These are phyloP conservation scores for Amphilophus citrinellus DNA, from an alignment of 2,113 vertebrate genomes.

Conservation along the genomic window DNA sequence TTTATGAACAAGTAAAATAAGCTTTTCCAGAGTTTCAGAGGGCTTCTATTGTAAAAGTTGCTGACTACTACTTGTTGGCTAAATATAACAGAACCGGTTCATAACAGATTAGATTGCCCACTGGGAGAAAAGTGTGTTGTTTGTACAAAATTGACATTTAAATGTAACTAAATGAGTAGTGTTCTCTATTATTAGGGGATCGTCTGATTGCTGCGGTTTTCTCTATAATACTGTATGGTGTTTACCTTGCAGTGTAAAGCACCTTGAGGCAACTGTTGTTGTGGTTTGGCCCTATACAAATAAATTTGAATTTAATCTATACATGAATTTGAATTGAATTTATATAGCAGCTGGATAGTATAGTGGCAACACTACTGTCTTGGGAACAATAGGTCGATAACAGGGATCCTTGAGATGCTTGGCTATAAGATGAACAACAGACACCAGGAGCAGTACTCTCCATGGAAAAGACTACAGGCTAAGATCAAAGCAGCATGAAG, in stretches of 20 bases:
- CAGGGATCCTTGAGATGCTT: no score
- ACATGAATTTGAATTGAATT: background rate
- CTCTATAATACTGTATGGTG: background rate
- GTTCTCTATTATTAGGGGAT: background rate
- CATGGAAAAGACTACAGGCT: no score
- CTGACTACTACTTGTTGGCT: background rate
- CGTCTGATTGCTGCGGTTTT: background rate
- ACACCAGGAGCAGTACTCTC: no score
- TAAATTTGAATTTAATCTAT: background rate
- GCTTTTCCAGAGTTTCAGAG: background rate
- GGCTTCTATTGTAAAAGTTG: background rate
- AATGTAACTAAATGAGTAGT: background rate
- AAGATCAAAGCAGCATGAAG: no score
- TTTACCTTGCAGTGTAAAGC: background rate
- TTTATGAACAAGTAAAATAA: background rate
- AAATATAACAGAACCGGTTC: background rate
- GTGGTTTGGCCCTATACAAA: background rate
- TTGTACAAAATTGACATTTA: slow-evolving; percentile 20
- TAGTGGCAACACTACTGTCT: no score
- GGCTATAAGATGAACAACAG: no score
- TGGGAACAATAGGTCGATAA: no score
- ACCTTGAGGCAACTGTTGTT: background rate
- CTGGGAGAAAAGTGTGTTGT: background rate
- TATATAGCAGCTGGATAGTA: no score
- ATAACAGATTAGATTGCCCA: background rate